Evolutionary conservation across 1,140 invertebrate species (phyloP).

Genomic region (Ceratitis capitata): DNA sequence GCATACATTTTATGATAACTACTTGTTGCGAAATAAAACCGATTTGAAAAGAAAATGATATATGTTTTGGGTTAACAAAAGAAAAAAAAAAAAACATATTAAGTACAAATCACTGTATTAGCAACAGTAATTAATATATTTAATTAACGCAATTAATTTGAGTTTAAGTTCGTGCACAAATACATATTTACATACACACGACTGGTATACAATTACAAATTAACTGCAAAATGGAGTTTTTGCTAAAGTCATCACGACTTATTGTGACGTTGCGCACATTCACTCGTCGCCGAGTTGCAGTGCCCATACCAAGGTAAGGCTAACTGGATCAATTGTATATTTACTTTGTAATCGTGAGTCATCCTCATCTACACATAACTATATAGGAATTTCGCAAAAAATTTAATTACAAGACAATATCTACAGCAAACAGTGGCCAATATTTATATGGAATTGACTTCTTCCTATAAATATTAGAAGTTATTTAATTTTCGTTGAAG

Average conservation of each 20-base stretch:
- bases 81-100: neutral
- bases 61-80: neutral
- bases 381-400: too few species aligned
- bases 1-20: neutral
- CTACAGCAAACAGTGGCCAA: too few species aligned
- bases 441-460: too few species aligned
- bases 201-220: neutral
- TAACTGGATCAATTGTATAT: conserved; percentile 25
- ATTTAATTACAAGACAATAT: too few species aligned
- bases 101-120: neutral
- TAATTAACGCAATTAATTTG: neutral
- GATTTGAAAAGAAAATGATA: neutral
- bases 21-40: neutral
- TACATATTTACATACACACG: neutral
- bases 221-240: conserved; percentile 56
- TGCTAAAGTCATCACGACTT: conserved; percentile 63
- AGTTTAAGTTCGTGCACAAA: neutral
- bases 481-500: too few species aligned
- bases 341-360: too few species aligned
- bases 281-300: conserved; percentile 56
- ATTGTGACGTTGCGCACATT: conserved; percentile 61
- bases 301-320: conserved; percentile 63
- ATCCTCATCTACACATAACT: neutral
- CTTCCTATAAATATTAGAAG: too few species aligned
- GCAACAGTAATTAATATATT: neutral